Conservation (phyloP, 2,797 vertebrate species). For the Poecile montanus region DNA sequence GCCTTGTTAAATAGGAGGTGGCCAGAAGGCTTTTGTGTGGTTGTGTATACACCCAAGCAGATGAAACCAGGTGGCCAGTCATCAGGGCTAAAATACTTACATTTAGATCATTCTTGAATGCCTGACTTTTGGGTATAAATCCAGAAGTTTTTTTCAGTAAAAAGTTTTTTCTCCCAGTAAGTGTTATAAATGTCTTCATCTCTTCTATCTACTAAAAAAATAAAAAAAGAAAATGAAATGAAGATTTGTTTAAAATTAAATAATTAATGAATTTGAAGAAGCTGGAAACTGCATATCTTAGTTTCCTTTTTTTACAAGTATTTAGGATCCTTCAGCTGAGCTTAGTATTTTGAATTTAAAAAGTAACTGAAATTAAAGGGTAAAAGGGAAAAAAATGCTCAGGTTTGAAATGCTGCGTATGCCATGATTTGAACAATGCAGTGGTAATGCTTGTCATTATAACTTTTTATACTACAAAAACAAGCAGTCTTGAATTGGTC, state of each 20-base stretch:
- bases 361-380: neutral
- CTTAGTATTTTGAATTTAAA: neutral
- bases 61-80: neutral
- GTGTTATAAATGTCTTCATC: neutral
- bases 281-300: neutral
- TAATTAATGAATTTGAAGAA: neutral
- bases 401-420: neutral
- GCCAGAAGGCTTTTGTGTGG: neutral
- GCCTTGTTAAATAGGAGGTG: neutral
- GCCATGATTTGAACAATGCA: neutral
- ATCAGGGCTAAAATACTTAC: neutral
- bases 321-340: neutral
- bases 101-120: neutral
- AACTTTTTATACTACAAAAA: neutral
- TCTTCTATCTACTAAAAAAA: neutral
- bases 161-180: neutral
- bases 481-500: neutral
- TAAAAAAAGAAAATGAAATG: neutral
- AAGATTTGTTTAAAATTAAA: neutral
- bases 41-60: neutral
- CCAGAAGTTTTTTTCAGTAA: neutral
- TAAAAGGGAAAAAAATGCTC: neutral
- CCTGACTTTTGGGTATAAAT: neutral
- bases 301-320: neutral
- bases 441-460: neutral